phyloP scores from a whole-genome alignment of 2,888 invertebrate genomes.

The Cabera pusaria region DNA sequence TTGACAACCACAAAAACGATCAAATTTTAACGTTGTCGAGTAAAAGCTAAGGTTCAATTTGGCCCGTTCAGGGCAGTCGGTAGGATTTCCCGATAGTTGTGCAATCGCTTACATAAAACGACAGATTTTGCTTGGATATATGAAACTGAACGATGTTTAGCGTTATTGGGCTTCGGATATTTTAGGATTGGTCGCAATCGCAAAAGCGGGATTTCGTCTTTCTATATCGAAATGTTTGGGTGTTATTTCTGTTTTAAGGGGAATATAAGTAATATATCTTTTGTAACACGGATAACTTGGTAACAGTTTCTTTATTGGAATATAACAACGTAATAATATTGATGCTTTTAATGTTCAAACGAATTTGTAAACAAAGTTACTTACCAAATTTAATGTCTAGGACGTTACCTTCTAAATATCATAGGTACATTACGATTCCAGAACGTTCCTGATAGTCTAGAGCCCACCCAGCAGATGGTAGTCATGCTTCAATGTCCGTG shows the following conservation, averaged over 20 bases:
- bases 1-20: background rate
- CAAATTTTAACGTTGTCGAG: conserved; percentile 1
- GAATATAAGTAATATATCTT: too few species aligned
- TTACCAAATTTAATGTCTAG: too few species aligned
- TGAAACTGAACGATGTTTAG: conserved; percentile 37
- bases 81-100: conserved; percentile 17
- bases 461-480: too few species aligned
- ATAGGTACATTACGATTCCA: too few species aligned
- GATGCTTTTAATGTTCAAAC: too few species aligned
- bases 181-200: conserved; percentile 17
- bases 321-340: too few species aligned
- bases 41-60: background rate
- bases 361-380: too few species aligned
- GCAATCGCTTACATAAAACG: conserved; percentile 24
- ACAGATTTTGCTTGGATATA: conserved; percentile 20
- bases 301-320: too few species aligned
- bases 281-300: too few species aligned
- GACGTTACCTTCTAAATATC: too few species aligned
- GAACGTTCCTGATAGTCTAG: too few species aligned
- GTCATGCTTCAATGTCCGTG: too few species aligned
- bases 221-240: conserved; percentile 5
- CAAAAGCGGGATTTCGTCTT: conserved; percentile 10
- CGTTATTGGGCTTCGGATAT: conserved; percentile 40
- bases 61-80: conserved; percentile 1
- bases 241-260: background rate